Evolutionary conservation across 2,797 vertebrate genomes (phyloP), one percentile per base, ranked within the genome.

Genomic region (Peromyscus melanophrys): DNA sequence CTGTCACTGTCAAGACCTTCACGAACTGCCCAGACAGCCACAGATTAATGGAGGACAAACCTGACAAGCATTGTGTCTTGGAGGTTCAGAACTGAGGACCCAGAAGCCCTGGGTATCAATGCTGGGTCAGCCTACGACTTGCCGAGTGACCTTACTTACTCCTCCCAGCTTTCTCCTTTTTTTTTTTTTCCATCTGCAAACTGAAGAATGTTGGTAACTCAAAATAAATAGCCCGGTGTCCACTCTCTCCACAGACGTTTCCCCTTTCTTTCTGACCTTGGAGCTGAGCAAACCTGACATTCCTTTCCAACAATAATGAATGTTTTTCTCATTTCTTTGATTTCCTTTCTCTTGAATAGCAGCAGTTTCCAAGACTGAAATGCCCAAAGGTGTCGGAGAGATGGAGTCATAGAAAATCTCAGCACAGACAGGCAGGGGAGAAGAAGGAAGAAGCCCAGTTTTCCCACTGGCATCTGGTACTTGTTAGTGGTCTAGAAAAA

Each of bases 121-220:
- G 59, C 89, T 91, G 59, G 95, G 94, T 96, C 95, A 94, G 92
- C 57, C 81, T 71, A 49, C 0, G 0, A 71, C 57, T 89, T 96
- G 97, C 92, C 94, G 95, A 92, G 52, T 80, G 90, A 96, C 97
- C 97, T 98, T 96, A 97, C 57, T 75, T 89, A 96, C 97, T 95
- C 93, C 84, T 95, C 57, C 46, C 87, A 86, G 82, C 77, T 94
- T 95, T 82, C 92, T 49, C 43, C 25, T 13, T 71, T 88, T 90
- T 95, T 86, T 86, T 75, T 89, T 96, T 97, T 94, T 89, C 95
- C 92, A 96, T 90, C 94, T 96, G 85, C 89, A 96, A 96, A 97
- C 67, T 83, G 86, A 95, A 94, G 37, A 94, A 97, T 95, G 75
- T 89, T 46, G 94, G 69, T 52, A 84, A 84, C 69, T 94, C 8